Percentiles rank a stretch among this genome's conserved stretches.
These are phyloP conservation scores for Erythrolamprus reginae DNA, from an alignment of 2,113 vertebrate genomes.

Conservation along the genomic window DNA sequence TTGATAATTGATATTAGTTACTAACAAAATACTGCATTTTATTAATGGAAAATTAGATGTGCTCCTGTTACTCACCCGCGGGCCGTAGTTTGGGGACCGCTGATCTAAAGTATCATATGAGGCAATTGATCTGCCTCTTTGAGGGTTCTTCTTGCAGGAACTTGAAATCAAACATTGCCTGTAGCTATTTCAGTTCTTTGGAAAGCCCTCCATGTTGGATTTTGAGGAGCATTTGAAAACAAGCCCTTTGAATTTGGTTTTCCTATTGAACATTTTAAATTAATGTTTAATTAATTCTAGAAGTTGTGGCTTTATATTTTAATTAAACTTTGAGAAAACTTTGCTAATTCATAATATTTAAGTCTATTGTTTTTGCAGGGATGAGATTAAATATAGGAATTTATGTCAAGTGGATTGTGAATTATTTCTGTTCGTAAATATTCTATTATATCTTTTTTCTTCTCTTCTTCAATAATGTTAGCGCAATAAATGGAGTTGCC, in stretches of 20 bases:
- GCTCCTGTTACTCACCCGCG: too few species aligned
- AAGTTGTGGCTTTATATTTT: background rate
- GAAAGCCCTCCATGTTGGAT: background rate
- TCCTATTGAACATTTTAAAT: background rate
- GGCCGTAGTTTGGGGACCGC: too few species aligned
- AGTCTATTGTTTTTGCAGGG: background rate
- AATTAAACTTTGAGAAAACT: background rate
- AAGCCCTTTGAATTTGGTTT: background rate
- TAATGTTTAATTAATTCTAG: background rate
- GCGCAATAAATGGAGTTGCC: constrained; percentile 90
- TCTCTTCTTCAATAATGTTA: constrained; percentile 62
- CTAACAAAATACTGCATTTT: too few species aligned
- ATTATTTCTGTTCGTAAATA: background rate
- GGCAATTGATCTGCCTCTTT: background rate
- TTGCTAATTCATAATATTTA: background rate
- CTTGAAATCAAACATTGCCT: background rate
- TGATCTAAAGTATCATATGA: background rate
- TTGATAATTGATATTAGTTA: too few species aligned
- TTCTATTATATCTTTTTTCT: background rate
- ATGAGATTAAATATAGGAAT: background rate
- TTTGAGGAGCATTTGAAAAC: background rate
- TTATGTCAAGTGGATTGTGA: background rate
- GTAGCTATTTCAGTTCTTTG: background rate
- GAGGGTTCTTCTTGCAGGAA: background rate
- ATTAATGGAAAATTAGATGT: too few species aligned